phyloP scores from a whole-genome alignment of 2,113 vertebrate species.

The Rhea americana region DNA sequence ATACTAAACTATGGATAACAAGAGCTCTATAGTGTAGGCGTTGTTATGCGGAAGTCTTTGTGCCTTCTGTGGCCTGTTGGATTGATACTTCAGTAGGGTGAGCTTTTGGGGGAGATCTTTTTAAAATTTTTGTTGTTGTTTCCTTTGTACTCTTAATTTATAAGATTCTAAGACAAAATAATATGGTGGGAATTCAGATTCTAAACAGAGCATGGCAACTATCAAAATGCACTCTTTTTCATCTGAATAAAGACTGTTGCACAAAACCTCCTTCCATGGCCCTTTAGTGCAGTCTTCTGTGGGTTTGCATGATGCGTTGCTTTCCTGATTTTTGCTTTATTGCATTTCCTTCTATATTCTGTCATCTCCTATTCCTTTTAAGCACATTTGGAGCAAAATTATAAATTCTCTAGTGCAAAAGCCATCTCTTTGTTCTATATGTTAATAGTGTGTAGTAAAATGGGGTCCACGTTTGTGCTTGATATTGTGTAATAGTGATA shows the following conservation, averaged over 20 bases:
- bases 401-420: neutral
- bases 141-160: neutral
- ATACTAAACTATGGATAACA: neutral
- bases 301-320: neutral
- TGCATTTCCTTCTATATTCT: neutral
- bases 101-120: neutral
- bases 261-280: neutral
- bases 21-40: neutral
- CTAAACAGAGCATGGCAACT: neutral
- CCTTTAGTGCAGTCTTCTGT: neutral
- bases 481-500: neutral
- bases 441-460: neutral
- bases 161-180: neutral
- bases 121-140: neutral
- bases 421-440: neutral
- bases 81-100: neutral
- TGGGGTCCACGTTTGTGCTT: neutral
- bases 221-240: neutral
- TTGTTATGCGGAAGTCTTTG: neutral
- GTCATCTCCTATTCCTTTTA: neutral
- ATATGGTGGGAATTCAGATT: neutral
- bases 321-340: neutral
- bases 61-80: neutral
- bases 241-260: neutral
- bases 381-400: neutral